Evolutionary conservation across 2,888 invertebrate species (phyloP), one percentile per base, ranked within the genome.

Genomic region (Cremastobaeus sp.): DNA sequence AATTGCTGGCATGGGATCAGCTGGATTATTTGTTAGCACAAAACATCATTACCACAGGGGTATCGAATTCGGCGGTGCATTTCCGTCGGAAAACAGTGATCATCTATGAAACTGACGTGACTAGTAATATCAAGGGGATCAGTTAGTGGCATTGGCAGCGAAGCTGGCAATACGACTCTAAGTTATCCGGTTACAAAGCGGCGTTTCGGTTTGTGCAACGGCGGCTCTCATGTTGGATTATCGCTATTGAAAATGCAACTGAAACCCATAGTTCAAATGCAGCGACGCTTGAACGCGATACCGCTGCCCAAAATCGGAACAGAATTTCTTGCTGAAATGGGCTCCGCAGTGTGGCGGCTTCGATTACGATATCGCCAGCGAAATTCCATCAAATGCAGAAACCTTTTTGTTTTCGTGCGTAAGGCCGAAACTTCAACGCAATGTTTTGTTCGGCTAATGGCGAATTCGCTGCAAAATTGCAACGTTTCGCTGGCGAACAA

Each of bases 171-270:
- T 64, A 81, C 81, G 82, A 84, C 80, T 85, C 86, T 85, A 83
- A 85, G 85, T 84, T 86, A 87, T 87, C 86, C 83, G 86, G 83
- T 87, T 85, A 86, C 87, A 87, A 87, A 87, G 87, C 86, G 80
- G 62, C 73, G 60, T 72, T 81, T 83, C 81, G 79, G 80, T 77
- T 79, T 80, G 81, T 78, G 79, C 82, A 82, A 81, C 79, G 55
- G 35, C 76, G 77, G 73, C 75, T 77, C 76, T 77, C 73, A 77
- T 78, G 77, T 77, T 78, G 86, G 84, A 86, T 87, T 86, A 85
- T 85, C 85, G 82, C 82, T 79, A 83, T 83, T 83, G 84, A 85
- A 86, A 86, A 86, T 85, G 85, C 86, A 86, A 86, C 85, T 81
- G 83, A 86, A 86, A 83, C 84, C 80, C 79, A 84, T 79, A 84